These are phyloP conservation scores for Formica aserva DNA, from an alignment of 2,888 invertebrate genomes.

Conservation along the genomic window DNA sequence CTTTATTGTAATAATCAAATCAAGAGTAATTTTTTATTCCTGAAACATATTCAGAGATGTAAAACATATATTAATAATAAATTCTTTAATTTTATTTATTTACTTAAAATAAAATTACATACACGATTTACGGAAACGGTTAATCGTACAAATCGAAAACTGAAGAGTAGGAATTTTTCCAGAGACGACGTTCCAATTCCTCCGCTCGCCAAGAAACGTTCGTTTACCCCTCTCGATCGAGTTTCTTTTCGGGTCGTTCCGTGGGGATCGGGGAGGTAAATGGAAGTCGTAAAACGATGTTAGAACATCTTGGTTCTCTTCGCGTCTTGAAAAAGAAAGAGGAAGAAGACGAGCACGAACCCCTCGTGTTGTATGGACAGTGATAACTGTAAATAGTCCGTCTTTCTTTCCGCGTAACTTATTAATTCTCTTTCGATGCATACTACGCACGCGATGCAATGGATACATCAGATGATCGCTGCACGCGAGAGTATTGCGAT, in stretches of 20 bases:
- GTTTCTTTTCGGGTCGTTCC: constrained; percentile 36
- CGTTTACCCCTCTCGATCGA: constrained; percentile 49
- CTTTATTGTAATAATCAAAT: neutral
- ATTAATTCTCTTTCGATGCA: constrained; percentile 11
- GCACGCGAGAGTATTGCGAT: neutral
- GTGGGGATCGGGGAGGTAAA: neutral
- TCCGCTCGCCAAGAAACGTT: constrained; percentile 39
- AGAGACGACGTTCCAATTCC: constrained; percentile 30
- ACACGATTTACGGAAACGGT: neutral
- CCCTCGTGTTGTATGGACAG: neutral
- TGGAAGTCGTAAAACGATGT: constrained; percentile 43
- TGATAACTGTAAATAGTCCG: constrained; percentile 18
- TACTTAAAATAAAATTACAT: neutral
- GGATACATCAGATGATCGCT: neutral
- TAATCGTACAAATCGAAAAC: neutral
- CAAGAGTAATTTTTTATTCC: neutral
- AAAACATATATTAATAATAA: constrained; percentile 1
- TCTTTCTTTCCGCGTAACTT: constrained; percentile 16
- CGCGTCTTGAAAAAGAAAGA: neutral
- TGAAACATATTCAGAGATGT: neutral
- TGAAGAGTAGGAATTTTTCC: neutral
- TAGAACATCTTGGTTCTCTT: neutral
- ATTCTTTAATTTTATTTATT: neutral
- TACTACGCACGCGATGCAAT: neutral
- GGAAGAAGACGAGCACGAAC: neutral